phyloP scores from a whole-genome alignment of 2,797 vertebrate genomes.

The Alca torda region DNA sequence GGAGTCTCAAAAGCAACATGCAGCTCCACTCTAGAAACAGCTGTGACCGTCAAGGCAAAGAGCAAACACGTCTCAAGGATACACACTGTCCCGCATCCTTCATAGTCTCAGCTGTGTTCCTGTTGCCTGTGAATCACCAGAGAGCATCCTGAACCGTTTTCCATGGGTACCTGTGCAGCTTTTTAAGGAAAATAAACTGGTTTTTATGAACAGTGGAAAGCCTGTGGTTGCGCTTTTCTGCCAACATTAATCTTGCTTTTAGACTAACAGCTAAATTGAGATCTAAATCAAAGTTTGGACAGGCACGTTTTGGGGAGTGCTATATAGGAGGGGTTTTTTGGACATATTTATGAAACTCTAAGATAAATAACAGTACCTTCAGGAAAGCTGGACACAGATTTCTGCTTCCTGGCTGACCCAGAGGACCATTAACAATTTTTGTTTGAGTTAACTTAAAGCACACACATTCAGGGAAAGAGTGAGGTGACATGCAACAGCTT shows the following conservation, averaged over 20 bases:
- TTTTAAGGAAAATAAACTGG: neutral
- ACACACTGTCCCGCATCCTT: neutral
- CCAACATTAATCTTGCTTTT: neutral
- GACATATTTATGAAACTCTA: neutral
- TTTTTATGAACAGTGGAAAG: neutral
- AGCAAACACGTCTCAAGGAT: neutral
- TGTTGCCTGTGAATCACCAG: neutral
- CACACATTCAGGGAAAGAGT: neutral
- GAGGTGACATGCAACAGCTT: neutral
- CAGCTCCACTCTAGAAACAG: neutral
- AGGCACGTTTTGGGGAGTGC: neutral
- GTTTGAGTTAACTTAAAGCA: neutral
- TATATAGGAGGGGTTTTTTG: neutral
- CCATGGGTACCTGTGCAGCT: neutral
- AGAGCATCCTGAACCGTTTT: neutral
- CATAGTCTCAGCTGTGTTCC: neutral
- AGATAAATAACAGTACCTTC: neutral
- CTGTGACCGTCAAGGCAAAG: neutral
- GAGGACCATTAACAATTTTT: neutral
- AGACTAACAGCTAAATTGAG: neutral
- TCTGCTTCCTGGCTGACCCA: neutral
- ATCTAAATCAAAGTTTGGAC: neutral
- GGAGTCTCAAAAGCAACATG: fast-evolving
- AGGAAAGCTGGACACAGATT: neutral
- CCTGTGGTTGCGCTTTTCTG: neutral